Percentiles rank a stretch among this genome's conserved stretches.
These are phyloP conservation scores for Pocillopora meandrina DNA, from an alignment of 92 coral and sea anemone species.

Conservation along the genomic window DNA sequence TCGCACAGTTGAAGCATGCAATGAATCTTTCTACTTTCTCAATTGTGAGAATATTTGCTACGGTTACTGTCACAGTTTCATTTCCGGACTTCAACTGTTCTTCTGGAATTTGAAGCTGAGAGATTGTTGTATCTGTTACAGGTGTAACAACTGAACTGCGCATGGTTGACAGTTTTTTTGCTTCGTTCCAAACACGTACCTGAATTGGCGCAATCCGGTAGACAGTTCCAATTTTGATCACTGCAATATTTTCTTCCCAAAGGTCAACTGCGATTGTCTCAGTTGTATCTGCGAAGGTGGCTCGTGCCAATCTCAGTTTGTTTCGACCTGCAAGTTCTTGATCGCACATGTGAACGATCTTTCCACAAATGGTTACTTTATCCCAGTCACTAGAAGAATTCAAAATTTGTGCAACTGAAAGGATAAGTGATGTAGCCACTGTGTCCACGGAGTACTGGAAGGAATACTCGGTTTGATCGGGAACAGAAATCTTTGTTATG, in stretches of 20 bases:
- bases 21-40: conserved; percentile 31
- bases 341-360: conserved; percentile 32
- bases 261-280: conserved; percentile 22
- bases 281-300: no score
- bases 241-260: conserved; percentile 43
- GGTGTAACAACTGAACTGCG: no score
- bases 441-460: conserved; percentile 26
- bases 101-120: not conserved
- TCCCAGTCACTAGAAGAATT: conserved; percentile 37
- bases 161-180: conserved; percentile 28
- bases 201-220: conserved; percentile 40
- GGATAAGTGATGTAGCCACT: not conserved
- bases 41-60: conserved; percentile 6
- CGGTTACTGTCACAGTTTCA: conserved; percentile 16
- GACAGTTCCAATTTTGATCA: conserved; percentile 38
- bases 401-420: conserved; percentile 33
- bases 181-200: conserved; percentile 44
- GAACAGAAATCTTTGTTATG: conserved; percentile 45
- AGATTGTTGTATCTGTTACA: not conserved
- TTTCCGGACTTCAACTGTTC: not conserved
- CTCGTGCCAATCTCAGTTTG: conserved; percentile 12
- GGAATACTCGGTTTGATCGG: conserved; percentile 42
- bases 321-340: conserved; percentile 35
- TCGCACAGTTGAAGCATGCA: conserved; percentile 26
- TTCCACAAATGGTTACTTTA: conserved; percentile 1